Evolutionary conservation across 2,113 vertebrate genomes (phyloP).

Genomic region (Micronycteris hirsuta): DNA sequence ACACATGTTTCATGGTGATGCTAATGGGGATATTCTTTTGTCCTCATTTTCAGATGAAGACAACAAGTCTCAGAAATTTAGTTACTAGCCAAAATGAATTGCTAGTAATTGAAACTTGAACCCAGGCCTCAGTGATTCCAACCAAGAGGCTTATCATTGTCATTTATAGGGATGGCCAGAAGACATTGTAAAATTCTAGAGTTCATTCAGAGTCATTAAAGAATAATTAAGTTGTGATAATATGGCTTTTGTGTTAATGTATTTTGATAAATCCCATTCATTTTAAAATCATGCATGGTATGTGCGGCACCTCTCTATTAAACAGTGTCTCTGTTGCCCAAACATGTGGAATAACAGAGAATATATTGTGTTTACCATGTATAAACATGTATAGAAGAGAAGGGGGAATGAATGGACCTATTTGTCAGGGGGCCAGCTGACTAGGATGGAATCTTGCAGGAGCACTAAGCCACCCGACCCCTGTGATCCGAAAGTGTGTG

Average conservation of each 20-base stretch:
- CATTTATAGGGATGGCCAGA: background rate
- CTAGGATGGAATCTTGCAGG: background rate
- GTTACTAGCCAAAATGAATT: background rate
- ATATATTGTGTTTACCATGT: constrained; percentile 57
- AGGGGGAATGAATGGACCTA: constrained; percentile 26
- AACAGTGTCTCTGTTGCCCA: constrained; percentile 35
- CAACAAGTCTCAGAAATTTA: background rate
- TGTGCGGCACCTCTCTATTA: constrained; percentile 25
- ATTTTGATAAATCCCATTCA: constrained; percentile 40
- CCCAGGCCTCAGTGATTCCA: background rate
- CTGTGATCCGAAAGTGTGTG: background rate
- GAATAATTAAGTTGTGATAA: constrained; percentile 23
- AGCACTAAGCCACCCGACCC: background rate
- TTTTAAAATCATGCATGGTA: constrained; percentile 43
- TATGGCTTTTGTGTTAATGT: constrained; percentile 33
- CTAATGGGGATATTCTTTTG: background rate
- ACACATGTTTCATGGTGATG: background rate
- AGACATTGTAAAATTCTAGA: background rate
- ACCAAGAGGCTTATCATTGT: background rate
- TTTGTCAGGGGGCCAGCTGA: constrained; percentile 28
- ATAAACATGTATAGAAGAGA: constrained; percentile 48
- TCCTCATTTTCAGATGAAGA: background rate
- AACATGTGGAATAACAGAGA: constrained; percentile 36
- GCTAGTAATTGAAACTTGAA: background rate
- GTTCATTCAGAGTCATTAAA: background rate